Conservation (phyloP, 1,140 invertebrate genomes). For the Hylaeus volcanicus region DNA sequence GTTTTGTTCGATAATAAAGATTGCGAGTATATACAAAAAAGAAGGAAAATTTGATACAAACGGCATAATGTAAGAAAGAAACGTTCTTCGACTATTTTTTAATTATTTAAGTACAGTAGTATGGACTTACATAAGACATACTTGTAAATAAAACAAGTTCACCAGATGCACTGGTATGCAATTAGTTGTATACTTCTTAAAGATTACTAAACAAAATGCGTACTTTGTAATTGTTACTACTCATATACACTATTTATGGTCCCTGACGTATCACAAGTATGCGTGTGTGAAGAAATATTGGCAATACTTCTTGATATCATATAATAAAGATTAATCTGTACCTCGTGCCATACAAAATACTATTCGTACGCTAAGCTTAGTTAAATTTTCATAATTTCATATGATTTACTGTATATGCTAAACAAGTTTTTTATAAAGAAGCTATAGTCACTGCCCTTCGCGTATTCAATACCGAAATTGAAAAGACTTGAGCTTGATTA, state of each 20-base stretch:
- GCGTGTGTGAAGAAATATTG: constrained; percentile 29
- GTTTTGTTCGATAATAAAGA: constrained; percentile 26
- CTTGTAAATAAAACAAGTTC: constrained; percentile 28
- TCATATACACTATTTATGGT: constrained; percentile 26
- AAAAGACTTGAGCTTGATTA: constrained; percentile 32
- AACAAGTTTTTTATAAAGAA: constrained; percentile 52
- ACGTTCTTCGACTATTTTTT: constrained; percentile 1
- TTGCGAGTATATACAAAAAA: constrained; percentile 1
- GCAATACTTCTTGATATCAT: constrained; percentile 35
- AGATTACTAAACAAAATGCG: constrained; percentile 2
- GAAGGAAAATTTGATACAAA: constrained; percentile 29
- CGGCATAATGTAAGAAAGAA: constrained; percentile 12
- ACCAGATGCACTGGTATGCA: neutral
- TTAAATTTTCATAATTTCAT: constrained; percentile 42
- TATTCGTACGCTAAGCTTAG: constrained; percentile 43
- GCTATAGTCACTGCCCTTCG: constrained; percentile 66
- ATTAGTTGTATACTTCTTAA: constrained; percentile 16
- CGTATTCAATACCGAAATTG: constrained; percentile 42
- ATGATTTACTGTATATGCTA: constrained; percentile 30
- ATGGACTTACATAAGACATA: constrained; percentile 3
- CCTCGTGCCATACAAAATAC: constrained; percentile 58
- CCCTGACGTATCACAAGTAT: constrained; percentile 9
- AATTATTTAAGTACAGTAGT: constrained; percentile 22
- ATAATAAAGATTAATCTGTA: constrained; percentile 44
- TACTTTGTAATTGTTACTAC: constrained; percentile 27